Conservation (phyloP, 92 coral and sea anemone genomes). For the Diadumene lineata region DNA sequence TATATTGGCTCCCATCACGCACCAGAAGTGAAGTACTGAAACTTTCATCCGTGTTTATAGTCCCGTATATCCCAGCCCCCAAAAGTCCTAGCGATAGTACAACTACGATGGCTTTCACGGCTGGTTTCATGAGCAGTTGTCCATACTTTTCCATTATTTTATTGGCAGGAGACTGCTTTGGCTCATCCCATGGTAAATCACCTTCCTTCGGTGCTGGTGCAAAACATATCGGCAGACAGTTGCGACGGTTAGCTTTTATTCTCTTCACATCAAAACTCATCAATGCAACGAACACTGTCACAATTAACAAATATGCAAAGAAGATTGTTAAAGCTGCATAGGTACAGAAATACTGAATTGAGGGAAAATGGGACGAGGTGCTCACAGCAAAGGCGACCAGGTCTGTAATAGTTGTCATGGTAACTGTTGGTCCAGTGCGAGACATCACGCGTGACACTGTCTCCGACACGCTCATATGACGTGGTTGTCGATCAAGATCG, state of each 20-base stretch:
- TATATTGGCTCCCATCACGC: constrained; percentile 52
- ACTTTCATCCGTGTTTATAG: constrained; percentile 57
- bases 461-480: constrained; percentile 46
- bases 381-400: constrained; percentile 82
- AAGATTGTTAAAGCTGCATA: constrained; percentile 78
- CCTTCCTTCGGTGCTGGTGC: constrained; percentile 51
- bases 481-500: constrained; percentile 58
- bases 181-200: constrained; percentile 55
- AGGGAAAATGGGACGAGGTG: constrained; percentile 65
- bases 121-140: constrained; percentile 42
- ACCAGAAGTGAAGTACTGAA: constrained; percentile 66
- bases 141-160: constrained; percentile 52
- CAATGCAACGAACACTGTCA: constrained; percentile 75
- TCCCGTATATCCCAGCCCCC: constrained; percentile 73
- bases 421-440: constrained; percentile 71
- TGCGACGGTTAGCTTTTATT: constrained; percentile 69
- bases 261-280: constrained; percentile 72
- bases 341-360: constrained; percentile 71
- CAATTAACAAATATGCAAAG: constrained; percentile 63
- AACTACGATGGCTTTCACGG: constrained; percentile 39
- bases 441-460: constrained; percentile 72
- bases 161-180: constrained; percentile 40
- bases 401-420: constrained; percentile 83
- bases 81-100: constrained; percentile 54
- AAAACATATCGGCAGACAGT: constrained; percentile 66